Evolutionary conservation across 2,888 invertebrate genomes (phyloP).

Genomic region (Parasteatoda lunata): DNA sequence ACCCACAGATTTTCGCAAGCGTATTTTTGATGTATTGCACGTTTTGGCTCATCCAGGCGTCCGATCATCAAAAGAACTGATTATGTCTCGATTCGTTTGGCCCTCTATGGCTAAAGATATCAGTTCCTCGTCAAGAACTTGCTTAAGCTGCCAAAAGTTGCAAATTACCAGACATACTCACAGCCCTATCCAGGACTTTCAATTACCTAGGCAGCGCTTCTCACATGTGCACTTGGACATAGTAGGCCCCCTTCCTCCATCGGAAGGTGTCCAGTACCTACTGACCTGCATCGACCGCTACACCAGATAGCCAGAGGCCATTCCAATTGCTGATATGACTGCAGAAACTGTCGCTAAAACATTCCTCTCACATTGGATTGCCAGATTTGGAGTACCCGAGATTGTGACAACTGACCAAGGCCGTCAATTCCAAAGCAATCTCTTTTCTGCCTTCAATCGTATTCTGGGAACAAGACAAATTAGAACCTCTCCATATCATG

Average conservation of each 20-base stretch:
- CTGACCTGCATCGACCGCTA: constrained; percentile 9
- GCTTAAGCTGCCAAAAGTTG: not conserved
- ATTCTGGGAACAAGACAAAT: too few species aligned
- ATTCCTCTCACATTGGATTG: not conserved
- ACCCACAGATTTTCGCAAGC: too few species aligned
- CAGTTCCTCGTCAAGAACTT: not conserved
- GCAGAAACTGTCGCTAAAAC: not conserved
- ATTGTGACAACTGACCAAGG: too few species aligned
- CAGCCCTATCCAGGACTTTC: not conserved
- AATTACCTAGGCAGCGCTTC: not conserved
- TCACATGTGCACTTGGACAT: too few species aligned
- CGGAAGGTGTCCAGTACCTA: not conserved
- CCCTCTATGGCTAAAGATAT: not conserved
- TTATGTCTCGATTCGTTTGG: not conserved
- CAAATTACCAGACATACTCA: not conserved
- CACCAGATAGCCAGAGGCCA: not conserved
- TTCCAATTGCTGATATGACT: not conserved
- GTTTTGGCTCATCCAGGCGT: not conserved
- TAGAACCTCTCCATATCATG: too few species aligned
- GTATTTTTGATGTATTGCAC: not conserved
- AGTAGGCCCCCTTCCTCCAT: constrained; percentile 4
- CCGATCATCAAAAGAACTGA: not conserved
- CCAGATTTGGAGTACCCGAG: too few species aligned
- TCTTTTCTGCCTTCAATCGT: too few species aligned
- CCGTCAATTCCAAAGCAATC: too few species aligned